Conservation (phyloP, 2,888 invertebrate genomes). For the Brachyptera risi region DNA sequence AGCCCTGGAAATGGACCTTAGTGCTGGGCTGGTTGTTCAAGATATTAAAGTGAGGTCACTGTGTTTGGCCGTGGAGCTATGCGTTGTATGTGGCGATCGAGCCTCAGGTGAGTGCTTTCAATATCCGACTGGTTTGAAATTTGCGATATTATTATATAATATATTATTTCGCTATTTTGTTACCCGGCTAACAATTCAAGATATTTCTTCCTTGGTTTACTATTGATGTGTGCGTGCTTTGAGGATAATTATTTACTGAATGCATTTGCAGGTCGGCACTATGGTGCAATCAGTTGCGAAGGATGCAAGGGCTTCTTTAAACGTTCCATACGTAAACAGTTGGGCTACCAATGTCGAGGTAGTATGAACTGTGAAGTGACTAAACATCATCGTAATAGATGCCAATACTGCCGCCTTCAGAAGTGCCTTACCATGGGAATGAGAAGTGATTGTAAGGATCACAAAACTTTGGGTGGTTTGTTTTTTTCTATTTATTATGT, state of each 20-base stretch:
- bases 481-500: neutral
- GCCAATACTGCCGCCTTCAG: conserved; percentile 96
- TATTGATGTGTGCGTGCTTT: no score
- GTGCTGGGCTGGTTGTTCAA: conserved; percentile 34
- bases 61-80: conserved; percentile 73
- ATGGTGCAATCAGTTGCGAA: conserved; percentile 90
- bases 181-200: no score
- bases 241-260: no score
- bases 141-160: no score
- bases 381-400: conserved; percentile 96
- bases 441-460: conserved; percentile 94
- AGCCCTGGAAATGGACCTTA: conserved; percentile 30
- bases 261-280: conserved; percentile 72
- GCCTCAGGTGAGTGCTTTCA: conserved; percentile 72
- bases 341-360: conserved; percentile 95
- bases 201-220: no score
- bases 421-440: conserved; percentile 97
- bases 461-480: conserved; percentile 27
- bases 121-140: no score
- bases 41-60: conserved; percentile 44
- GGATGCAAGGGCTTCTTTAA: conserved; percentile 99
- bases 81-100: conserved; percentile 93
- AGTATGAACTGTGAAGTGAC: conserved; percentile 96
- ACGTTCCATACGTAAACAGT: conserved; percentile 91
- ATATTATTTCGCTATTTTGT: no score